Conservation (phyloP, 2,888 invertebrate genomes). For the Tenthredo livida region DNA sequence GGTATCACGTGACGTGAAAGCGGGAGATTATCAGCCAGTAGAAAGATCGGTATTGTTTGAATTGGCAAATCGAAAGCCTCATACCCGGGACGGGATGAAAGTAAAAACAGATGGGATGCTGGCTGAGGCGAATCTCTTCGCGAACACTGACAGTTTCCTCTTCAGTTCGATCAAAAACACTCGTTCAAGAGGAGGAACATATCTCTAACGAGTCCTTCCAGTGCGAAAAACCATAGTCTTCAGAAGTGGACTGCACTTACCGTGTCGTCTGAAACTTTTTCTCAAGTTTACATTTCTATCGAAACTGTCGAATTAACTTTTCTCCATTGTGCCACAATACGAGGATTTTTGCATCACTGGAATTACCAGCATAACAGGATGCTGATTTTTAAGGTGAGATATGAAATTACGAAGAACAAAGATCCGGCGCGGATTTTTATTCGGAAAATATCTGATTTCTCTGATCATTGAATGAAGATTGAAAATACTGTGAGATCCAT, state of each 20-base stretch:
- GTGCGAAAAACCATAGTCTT: background rate
- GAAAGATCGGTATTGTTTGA: conserved; percentile 34
- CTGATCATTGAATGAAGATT: background rate
- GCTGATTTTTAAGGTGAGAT: conserved; percentile 38
- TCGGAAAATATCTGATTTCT: background rate
- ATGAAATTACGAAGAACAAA: background rate
- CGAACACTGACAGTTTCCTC: conserved; percentile 32
- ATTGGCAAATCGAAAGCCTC: conserved; percentile 52
- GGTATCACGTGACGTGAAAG: conserved; percentile 56
- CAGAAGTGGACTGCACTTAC: background rate
- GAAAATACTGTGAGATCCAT: background rate
- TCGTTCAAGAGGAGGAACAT: conserved; percentile 14
- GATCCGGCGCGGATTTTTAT: background rate
- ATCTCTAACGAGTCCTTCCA: background rate
- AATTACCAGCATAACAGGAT: background rate
- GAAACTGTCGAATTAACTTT: background rate
- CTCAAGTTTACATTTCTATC: background rate
- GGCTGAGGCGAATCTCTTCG: conserved; percentile 18
- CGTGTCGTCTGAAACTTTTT: background rate
- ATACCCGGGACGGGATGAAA: conserved; percentile 41
- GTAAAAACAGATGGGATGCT: conserved; percentile 40
- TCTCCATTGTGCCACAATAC: background rate
- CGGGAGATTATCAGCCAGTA: conserved; percentile 35
- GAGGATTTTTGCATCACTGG: background rate
- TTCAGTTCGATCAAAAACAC: conserved; percentile 42